Conservation (phyloP, 1,140 invertebrate species). For the Dinoponera quadriceps region DNA sequence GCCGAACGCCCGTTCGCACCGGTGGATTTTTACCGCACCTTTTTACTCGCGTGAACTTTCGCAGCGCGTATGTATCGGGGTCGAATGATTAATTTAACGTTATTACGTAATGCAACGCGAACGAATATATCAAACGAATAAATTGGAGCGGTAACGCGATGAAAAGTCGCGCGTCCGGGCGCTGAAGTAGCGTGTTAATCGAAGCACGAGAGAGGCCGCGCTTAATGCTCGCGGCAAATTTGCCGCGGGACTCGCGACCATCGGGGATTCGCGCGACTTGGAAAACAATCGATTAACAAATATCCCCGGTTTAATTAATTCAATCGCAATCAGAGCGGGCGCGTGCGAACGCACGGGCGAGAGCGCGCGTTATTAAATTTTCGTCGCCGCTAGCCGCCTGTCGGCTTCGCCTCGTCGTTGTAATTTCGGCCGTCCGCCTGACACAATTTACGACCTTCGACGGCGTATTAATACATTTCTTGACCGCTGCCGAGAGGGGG, state of each 20-base stretch:
- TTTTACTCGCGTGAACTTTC: background rate
- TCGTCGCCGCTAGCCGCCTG: constrained; percentile 42
- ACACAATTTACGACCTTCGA: constrained; percentile 66
- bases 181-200: constrained; percentile 16
- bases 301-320: constrained; percentile 73
- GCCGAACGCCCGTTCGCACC: constrained; percentile 35
- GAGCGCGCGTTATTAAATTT: constrained; percentile 70
- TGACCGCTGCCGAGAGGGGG: background rate
- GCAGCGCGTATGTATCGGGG: background rate
- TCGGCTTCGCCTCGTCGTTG: constrained; percentile 42
- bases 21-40: background rate
- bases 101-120: background rate
- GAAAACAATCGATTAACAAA: constrained; percentile 73
- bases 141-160: constrained; percentile 7
- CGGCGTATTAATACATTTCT: constrained; percentile 62
- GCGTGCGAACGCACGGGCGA: constrained; percentile 4
- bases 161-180: constrained; percentile 3
- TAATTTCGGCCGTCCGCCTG: constrained; percentile 65
- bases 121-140: no score
- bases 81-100: constrained; percentile 29
- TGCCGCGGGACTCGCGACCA: no score
- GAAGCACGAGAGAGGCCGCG: constrained; percentile 2
- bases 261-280: constrained; percentile 41
- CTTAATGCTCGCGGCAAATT: constrained; percentile 33
- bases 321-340: constrained; percentile 69